Percentiles rank a stretch among this genome's conserved stretches.
phyloP scores from a whole-genome alignment of 2,113 vertebrate species.

The Emydocephalus ijimae region DNA sequence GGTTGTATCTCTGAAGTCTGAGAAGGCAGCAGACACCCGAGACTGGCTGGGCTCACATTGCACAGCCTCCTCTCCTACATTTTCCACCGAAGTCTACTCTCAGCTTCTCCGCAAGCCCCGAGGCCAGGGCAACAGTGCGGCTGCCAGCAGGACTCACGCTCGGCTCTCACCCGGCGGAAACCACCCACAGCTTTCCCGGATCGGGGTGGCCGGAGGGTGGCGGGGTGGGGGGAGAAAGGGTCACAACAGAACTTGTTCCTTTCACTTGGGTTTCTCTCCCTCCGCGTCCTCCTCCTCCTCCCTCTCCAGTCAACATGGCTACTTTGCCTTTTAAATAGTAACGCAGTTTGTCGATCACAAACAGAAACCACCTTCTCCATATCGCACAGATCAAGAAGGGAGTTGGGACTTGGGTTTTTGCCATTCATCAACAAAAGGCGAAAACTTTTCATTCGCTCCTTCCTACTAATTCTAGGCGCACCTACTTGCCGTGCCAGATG shows the following conservation, averaged over 20 bases:
- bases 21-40: neutral
- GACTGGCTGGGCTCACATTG: neutral
- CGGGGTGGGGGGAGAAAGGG: neutral
- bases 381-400: neutral
- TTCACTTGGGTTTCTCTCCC: neutral
- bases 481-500: no score
- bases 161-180: neutral
- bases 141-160: neutral
- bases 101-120: neutral
- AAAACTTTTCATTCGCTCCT: neutral
- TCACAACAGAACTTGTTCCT: neutral
- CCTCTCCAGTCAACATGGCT: neutral
- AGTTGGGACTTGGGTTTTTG: neutral
- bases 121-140: neutral
- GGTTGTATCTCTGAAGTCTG: neutral
- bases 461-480: neutral
- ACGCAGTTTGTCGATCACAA: neutral
- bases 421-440: neutral
- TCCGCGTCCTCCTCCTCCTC: neutral
- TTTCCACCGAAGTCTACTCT: neutral
- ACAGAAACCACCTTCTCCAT: no score
- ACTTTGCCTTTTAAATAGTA: neutral
- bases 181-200: neutral
- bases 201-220: neutral
- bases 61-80: neutral